Conservation (phyloP, 2,113 vertebrate genomes). For the Sorex fumeus region DNA sequence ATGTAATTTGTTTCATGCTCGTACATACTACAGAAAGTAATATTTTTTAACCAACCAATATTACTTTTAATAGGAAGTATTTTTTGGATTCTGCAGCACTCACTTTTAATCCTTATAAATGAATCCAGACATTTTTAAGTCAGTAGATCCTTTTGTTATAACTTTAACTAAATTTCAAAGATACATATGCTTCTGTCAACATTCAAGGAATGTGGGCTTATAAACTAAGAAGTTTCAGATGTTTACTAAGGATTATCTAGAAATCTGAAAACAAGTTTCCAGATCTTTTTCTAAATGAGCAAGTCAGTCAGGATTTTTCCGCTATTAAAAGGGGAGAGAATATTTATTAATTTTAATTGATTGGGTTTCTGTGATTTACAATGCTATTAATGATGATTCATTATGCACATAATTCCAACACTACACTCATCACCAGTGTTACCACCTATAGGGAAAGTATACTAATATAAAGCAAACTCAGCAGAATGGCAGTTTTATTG, state of each 20-base stretch:
- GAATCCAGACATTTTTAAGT: slow-evolving; percentile 9
- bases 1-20: slow-evolving; percentile 19
- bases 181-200: slow-evolving; percentile 4
- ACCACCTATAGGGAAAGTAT: neutral
- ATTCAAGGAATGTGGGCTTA: slow-evolving; percentile 20
- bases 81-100: neutral
- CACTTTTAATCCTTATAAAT: slow-evolving; percentile 25
- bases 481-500: neutral
- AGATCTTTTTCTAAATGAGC: neutral
- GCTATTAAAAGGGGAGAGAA: neutral
- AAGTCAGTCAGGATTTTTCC: neutral
- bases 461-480: neutral
- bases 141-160: neutral
- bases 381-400: no score
- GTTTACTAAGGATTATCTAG: neutral
- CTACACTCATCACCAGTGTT: no score
- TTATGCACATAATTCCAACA: no score
- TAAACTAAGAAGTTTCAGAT: neutral
- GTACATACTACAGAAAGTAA: neutral
- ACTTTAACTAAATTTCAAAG: slow-evolving; percentile 42
- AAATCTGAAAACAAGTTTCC: neutral
- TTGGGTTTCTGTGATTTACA: no score
- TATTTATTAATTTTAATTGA: no score
- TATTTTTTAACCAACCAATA: slow-evolving; percentile 14
- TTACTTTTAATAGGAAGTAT: slow-evolving; percentile 38